phyloP scores from a whole-genome alignment of 2,888 invertebrate species.

The Patella ulyssiponensis region DNA sequence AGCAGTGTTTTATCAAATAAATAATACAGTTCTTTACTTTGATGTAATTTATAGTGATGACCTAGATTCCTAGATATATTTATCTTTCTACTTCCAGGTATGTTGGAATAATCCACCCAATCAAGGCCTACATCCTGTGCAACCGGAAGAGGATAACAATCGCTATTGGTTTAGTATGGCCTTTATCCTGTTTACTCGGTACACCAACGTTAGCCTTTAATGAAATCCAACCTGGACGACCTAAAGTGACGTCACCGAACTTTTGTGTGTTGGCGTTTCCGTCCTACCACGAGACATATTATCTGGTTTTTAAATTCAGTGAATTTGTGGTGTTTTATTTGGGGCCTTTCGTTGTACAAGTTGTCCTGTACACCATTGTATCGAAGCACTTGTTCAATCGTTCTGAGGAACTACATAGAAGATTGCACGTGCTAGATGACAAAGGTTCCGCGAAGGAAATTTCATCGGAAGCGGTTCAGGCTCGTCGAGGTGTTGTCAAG shows the following conservation, averaged over 20 bases:
- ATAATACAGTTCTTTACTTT: no score
- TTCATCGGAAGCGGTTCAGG: slow-evolving; percentile 59
- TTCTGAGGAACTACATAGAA: slow-evolving; percentile 58
- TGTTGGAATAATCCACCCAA: slow-evolving; percentile 72
- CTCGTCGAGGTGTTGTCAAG: slow-evolving; percentile 36
- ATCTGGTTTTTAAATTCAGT: slow-evolving; percentile 62
- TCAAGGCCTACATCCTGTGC: slow-evolving; percentile 71
- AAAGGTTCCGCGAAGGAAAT: slow-evolving; percentile 50
- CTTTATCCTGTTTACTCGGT: slow-evolving; percentile 64
- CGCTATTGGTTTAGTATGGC: slow-evolving; percentile 69
- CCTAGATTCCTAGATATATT: no score
- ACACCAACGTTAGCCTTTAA: slow-evolving; percentile 69
- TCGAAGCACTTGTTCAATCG: slow-evolving; percentile 66
- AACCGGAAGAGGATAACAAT: slow-evolving; percentile 66
- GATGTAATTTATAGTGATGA: no score
- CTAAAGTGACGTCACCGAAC: slow-evolving; percentile 46
- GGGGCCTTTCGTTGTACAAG: slow-evolving; percentile 68
- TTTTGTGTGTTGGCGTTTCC: slow-evolving; percentile 67
- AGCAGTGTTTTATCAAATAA: no score
- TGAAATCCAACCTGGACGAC: slow-evolving; percentile 48
- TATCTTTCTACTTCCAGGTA: slow-evolving; percentile 62
- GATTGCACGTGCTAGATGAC: slow-evolving; percentile 47
- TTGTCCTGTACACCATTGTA: slow-evolving; percentile 67
- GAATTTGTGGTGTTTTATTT: slow-evolving; percentile 71
- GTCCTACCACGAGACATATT: slow-evolving; percentile 47